Evolutionary conservation across 1,140 invertebrate species (phyloP).

Genomic region (Ephestia elutella): DNA sequence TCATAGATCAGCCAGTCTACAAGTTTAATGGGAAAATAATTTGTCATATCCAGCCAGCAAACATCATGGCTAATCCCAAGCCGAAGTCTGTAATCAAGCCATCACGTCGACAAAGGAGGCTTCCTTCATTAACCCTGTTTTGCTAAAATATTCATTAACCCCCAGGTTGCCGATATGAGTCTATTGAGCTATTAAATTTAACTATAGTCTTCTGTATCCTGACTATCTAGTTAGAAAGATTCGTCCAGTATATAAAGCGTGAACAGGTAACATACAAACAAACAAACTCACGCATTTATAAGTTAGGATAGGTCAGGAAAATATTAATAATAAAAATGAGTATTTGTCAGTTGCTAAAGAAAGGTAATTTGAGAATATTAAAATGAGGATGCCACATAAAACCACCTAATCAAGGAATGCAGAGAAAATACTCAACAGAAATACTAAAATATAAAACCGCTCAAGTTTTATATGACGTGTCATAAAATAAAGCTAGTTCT

Average conservation of each 20-base stretch:
- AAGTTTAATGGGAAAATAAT: too few relatives aligned
- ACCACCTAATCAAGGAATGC: not conserved
- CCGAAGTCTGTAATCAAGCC: constrained; percentile 45
- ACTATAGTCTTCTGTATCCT: too few relatives aligned
- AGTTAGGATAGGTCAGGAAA: too few relatives aligned
- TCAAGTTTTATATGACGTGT: constrained; percentile 1
- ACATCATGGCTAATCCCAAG: constrained; percentile 19
- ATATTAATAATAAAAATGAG: too few relatives aligned
- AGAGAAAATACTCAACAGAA: not conserved
- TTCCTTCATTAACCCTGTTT: constrained; percentile 62
- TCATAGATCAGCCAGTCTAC: too few relatives aligned
- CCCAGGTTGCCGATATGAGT: constrained; percentile 19
- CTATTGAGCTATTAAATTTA: constrained; percentile 10
- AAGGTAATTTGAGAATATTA: not conserved
- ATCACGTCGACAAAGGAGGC: constrained; percentile 57
- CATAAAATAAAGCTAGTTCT: constrained; percentile 1
- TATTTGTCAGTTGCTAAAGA: too few relatives aligned
- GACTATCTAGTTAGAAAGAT: too few relatives aligned
- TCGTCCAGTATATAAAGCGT: too few relatives aligned
- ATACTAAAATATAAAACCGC: not conserved
- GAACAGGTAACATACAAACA: too few relatives aligned
- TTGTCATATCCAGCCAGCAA: not conserved
- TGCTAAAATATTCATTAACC: constrained; percentile 66
- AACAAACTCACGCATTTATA: too few relatives aligned
- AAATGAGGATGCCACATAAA: too few relatives aligned